Evolutionary conservation across 2,888 invertebrate species (phyloP).

Genomic region (Drosophila colorata): DNA sequence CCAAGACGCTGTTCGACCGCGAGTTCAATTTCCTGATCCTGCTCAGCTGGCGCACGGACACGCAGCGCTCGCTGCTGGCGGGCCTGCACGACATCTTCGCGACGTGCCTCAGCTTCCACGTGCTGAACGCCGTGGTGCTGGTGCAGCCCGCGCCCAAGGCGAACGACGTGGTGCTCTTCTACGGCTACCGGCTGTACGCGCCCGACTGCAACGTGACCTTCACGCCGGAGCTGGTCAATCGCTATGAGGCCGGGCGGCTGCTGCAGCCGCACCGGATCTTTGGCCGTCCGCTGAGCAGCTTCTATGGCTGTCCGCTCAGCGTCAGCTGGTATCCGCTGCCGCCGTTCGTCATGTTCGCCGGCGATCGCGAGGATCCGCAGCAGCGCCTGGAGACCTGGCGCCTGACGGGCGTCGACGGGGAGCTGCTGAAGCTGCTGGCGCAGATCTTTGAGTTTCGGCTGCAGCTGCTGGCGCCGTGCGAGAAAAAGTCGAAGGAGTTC

Average conservation of each 20-base stretch:
- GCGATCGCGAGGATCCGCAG: constrained; percentile 56
- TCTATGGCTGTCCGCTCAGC: constrained; percentile 69
- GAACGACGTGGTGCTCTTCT: constrained; percentile 46
- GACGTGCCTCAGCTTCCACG: constrained; percentile 52
- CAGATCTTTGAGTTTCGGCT: constrained; percentile 70
- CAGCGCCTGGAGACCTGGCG: constrained; percentile 45
- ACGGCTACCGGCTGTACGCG: constrained; percentile 44
- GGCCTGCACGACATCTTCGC: constrained; percentile 61
- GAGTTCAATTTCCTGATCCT: constrained; percentile 78
- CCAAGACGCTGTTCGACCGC: constrained; percentile 51
- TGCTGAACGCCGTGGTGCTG: constrained; percentile 75
- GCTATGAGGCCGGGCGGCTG: constrained; percentile 49
- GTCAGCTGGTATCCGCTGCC: constrained; percentile 62
- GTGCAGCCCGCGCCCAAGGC: constrained; percentile 14
- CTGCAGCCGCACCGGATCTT: constrained; percentile 51
- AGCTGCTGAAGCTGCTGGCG: constrained; percentile 69
- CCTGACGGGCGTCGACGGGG: constrained; percentile 78
- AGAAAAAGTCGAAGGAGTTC: constrained; percentile 8
- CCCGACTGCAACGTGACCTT: constrained; percentile 39
- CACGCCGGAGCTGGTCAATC: constrained; percentile 53
- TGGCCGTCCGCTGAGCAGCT: constrained; percentile 43
- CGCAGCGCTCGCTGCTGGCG: background rate
- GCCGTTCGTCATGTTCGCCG: constrained; percentile 70
- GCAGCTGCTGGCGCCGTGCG: constrained; percentile 52
- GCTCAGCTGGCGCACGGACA: constrained; percentile 37